Base-by-base conservation (phyloP, 2,888 invertebrate genomes). In the Leuctra nigra region DNA sequence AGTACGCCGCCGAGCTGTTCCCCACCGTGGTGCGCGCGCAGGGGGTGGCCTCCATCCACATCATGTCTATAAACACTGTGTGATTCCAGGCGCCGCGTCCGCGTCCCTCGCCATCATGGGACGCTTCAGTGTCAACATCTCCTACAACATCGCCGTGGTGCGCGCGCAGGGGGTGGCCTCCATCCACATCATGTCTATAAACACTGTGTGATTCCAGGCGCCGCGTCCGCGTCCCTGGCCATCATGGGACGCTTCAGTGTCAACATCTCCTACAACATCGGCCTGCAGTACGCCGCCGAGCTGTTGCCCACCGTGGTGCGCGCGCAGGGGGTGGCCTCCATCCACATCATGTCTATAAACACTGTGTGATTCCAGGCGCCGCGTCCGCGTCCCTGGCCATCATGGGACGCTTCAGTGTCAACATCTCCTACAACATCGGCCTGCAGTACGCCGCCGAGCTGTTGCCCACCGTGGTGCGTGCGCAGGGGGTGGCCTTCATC, bases 81-180 rank as follows among this genome's bases (percentile, higher is more conserved):
- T 48, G 14, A 4, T 18, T 66, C 1, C 69, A 86, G 86, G 86
- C 36, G 78, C 84, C 1, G 83, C 84, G 4, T 83, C 87, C 35
- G 90, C 90, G 0, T 77, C 84, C 0, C 71, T 91, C 53, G 91
- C 91, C 6, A 89, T 93, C 60, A 74, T 86, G 59, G 91, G 91
- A 2, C 75, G 92, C 16, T 91, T 92, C 64, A 86, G 88, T 61
- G 87, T 92, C 11, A 92, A 91, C 69, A 90, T 91, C 53, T 87
- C 91, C 0, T 92, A 92, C 72, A 92, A 91, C 71, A 91, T 92
- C 61, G 93, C 92, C 0, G 91, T 91, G 1, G 89, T 93, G 1
- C 70, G 92, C 44, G 91, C 90, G 0, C 91, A 91, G 68, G 91
- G 91, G 0, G 88, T 92, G 0, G 89, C 91, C 0, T 74, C 91